These are phyloP conservation scores for Nycticorax nycticorax DNA, from an alignment of 2,113 vertebrate genomes.

Conservation along the genomic window DNA sequence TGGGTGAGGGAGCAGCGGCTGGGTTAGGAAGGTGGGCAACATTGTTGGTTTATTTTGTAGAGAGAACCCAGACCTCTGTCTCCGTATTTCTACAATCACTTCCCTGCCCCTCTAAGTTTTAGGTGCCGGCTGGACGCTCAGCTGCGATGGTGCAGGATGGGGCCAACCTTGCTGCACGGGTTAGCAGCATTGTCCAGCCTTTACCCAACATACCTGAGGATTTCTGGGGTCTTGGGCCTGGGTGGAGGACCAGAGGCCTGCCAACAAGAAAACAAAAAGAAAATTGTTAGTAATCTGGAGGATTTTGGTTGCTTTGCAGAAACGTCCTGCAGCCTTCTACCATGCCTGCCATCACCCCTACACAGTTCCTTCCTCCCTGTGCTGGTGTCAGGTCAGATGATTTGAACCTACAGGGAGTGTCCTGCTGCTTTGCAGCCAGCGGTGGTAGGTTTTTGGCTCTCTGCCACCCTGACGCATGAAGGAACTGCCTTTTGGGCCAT, in stretches of 20 bases:
- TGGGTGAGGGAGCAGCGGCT: constrained; percentile 7
- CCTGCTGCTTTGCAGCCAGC: background rate
- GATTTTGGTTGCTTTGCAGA: background rate
- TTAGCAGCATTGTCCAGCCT: background rate
- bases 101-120: background rate
- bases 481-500: background rate
- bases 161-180: background rate
- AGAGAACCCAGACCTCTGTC: background rate
- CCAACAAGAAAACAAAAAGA: background rate
- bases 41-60: accelerated
- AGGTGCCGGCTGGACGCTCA: accelerated
- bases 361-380: background rate
- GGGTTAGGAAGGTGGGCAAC: background rate
- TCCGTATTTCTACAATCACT: background rate
- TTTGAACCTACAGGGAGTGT: background rate
- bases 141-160: accelerated
- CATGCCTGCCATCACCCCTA: background rate
- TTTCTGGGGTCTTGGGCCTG: constrained; percentile 85
- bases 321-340: background rate
- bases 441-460: accelerated
- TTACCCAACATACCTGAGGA: constrained; percentile 81
- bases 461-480: background rate
- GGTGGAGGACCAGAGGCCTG: constrained; percentile 75
- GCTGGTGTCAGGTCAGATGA: background rate
- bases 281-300: background rate